These are phyloP conservation scores for Papilio polyxenes DNA, from an alignment of 1,140 invertebrate genomes.

Conservation along the genomic window DNA sequence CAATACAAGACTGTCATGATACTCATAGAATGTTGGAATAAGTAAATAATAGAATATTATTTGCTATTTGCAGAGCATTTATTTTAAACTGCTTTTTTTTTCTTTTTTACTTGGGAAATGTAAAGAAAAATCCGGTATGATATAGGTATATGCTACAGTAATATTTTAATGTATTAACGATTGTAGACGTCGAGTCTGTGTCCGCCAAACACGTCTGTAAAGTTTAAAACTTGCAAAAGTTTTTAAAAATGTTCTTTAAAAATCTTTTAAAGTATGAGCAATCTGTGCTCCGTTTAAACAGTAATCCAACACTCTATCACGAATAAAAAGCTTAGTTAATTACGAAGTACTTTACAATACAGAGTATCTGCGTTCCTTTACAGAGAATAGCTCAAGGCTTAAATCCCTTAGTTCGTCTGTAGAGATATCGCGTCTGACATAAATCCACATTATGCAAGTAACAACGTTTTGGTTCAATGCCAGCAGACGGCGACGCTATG, in stretches of 20 bases:
- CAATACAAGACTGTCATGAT: too few relatives aligned
- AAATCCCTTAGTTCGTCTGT: conserved; percentile 63
- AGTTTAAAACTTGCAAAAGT: conserved; percentile 15
- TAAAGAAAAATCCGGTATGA: not conserved
- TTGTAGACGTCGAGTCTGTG: not conserved
- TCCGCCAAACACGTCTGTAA: conserved; percentile 16
- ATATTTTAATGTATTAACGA: conserved; percentile 5
- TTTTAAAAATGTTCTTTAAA: conserved; percentile 5
- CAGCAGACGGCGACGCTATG: conserved; percentile 55
- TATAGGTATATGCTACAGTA: not conserved
- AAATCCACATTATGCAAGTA: conserved; percentile 75
- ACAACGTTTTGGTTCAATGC: conserved; percentile 75
- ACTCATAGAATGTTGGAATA: too few relatives aligned
- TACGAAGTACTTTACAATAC: not conserved
- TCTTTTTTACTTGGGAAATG: not conserved
- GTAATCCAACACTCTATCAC: conserved; percentile 16
- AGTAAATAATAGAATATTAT: too few relatives aligned
- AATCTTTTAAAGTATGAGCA: conserved; percentile 13
- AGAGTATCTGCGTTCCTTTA: conserved; percentile 42
- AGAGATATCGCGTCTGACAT: conserved; percentile 60
- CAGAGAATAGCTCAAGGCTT: conserved; percentile 65
- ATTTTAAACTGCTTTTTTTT: not conserved
- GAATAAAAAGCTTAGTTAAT: conserved; percentile 16
- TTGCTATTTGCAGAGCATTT: not conserved
- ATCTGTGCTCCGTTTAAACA: not conserved